Base-by-base conservation (phyloP, 2,888 invertebrate species). In the Eurytoma adleriae region DNA sequence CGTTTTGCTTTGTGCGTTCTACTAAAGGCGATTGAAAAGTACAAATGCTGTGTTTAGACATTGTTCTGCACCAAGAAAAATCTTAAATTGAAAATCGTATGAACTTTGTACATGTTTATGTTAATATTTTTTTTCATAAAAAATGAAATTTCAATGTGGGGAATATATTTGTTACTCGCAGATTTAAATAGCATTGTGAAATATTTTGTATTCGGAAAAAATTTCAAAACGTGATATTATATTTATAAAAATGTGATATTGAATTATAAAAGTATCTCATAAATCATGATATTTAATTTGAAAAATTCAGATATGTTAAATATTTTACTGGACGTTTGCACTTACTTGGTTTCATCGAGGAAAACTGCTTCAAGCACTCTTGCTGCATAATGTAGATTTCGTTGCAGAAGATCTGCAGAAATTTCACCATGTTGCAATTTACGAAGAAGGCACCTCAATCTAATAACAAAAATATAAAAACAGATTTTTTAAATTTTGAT, bases 261-360 rank as follows among this genome's bases (percentile, higher is more conserved):
- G 40, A 1, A 10, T 14, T 30, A 16, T 61, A 61, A 27, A 61
- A 62, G 7, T 40, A 27, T 18, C 30, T 57, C 30, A 3, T 64
- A 64, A 62, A 62, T 7, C 16, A n/a, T 40, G 12, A n/a, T 48
- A 40, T n/a, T 2, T 18, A 64, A 64, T 40, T 64, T 10, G 10
- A 48, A 14, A 54, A 14, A 14, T 54, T 64, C 40, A n/a, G 18
- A n/a, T 64, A n/a, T 12, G 20, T 59, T 40, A 48, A 3, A 64
- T 40, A 18, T 64, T 40, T n/a, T 14, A 5, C 30, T 62, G 16
- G 40, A 27, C 24, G 16, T 78, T 57, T 76, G 81, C 81, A 88
- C 95, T 92, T 95, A 97, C 98, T 97, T 97, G 91, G 97, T 96
- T 91, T 98, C 97, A 91, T 98, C 98, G 90, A 96, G 95, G 92